Evolutionary conservation across 1,140 invertebrate genomes (phyloP).

Genomic region (Drosophila seguyi): DNA sequence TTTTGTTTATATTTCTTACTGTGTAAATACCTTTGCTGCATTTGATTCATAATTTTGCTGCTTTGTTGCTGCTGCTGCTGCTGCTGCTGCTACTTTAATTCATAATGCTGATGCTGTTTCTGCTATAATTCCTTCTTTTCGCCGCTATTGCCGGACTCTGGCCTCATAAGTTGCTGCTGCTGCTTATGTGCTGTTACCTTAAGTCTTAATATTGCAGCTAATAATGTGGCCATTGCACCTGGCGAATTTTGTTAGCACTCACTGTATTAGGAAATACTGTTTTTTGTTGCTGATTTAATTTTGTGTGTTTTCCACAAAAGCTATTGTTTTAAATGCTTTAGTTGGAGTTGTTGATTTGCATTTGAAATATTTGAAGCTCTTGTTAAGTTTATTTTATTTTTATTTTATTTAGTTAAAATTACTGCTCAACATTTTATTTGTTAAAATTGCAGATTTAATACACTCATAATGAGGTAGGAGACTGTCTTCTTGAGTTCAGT

Average conservation of each 20-base stretch:
- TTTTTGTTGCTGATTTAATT: slow-evolving; percentile 24
- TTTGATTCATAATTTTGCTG: slow-evolving; percentile 40
- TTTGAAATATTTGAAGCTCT: no score
- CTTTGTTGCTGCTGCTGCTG: slow-evolving; percentile 12
- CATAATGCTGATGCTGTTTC: slow-evolving; percentile 4
- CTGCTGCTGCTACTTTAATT: slow-evolving; percentile 21
- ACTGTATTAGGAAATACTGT: background rate
- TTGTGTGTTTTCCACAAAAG: background rate
- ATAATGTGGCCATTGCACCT: slow-evolving; percentile 34
- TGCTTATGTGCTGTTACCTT: slow-evolving; percentile 11
- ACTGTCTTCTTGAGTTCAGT: background rate
- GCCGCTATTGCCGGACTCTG: slow-evolving; percentile 1
- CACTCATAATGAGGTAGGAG: background rate
- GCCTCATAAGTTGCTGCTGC: slow-evolving; percentile 10
- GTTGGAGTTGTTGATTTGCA: background rate
- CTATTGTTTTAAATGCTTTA: background rate
- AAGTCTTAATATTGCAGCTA: slow-evolving; percentile 37
- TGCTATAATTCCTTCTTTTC: slow-evolving; percentile 18
- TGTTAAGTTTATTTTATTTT: no score
- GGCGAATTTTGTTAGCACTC: slow-evolving; percentile 15
- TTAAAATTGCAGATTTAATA: background rate
- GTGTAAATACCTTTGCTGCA: slow-evolving; percentile 23
- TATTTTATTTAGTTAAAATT: no score
- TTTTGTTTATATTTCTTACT: background rate
- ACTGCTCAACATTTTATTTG: background rate